Conservation (phyloP, 2,888 invertebrate species). For the Melieria picta region DNA sequence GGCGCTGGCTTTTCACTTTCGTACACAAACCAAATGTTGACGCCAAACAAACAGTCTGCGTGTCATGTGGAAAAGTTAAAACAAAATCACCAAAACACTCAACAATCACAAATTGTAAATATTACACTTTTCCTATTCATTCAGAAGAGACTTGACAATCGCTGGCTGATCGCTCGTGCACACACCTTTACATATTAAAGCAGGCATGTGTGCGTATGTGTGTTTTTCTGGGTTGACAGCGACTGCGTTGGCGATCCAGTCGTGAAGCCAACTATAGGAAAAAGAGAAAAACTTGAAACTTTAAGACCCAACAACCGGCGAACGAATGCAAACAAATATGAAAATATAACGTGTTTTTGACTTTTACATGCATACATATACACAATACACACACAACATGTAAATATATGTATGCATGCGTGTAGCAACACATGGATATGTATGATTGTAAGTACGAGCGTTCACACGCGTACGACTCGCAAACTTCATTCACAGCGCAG, state of each 20-base stretch:
- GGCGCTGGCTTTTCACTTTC: no score
- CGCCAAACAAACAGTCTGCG: no score
- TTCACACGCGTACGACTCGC: background rate
- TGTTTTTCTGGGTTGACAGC: slow-evolving; percentile 12
- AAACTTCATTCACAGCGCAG: background rate
- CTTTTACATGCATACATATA: background rate
- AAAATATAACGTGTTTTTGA: slow-evolving; percentile 2
- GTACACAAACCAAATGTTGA: no score
- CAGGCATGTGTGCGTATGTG: no score
- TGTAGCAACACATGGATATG: background rate
- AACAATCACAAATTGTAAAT: no score
- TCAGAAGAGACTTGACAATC: no score
- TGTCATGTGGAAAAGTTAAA: no score
- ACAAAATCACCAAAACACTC: no score
- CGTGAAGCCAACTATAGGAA: background rate
- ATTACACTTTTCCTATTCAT: no score
- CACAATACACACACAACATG: background rate
- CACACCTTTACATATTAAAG: background rate
- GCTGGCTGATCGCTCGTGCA: background rate
- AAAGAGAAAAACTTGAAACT: background rate
- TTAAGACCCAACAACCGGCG: no score
- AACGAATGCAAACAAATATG: background rate
- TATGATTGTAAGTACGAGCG: background rate
- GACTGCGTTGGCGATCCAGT: slow-evolving; percentile 30
- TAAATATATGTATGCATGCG: background rate